Evolutionary conservation across 2,797 vertebrate species (phyloP).

Genomic region (Myripristis murdjan): DNA sequence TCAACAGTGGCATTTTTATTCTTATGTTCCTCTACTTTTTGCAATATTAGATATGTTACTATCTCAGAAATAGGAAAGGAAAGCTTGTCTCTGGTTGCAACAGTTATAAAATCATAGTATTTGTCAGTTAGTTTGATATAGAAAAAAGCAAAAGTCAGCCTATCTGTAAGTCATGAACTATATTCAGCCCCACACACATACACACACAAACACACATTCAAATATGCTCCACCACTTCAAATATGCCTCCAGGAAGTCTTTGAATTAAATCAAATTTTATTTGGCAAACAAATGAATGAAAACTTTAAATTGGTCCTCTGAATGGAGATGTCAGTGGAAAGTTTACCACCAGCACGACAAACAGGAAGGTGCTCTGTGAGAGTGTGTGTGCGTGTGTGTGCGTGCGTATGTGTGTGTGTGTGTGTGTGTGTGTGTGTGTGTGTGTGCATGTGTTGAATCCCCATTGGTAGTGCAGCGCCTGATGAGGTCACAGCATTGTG

Average conservation of each 20-base stretch:
- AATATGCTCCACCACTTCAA: neutral
- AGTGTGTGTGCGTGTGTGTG: too few relatives aligned
- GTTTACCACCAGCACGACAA: conserved; percentile 87
- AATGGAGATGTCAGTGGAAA: conserved; percentile 91
- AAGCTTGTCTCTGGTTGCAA: too few relatives aligned
- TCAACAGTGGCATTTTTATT: conserved; percentile 18
- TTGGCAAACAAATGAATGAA: conserved; percentile 10
- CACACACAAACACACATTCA: neutral
- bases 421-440: conserved; percentile 28
- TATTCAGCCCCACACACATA: neutral
- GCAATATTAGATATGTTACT: neutral
- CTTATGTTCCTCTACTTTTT: conserved; percentile 12
- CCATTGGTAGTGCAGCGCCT: conserved; percentile 66
- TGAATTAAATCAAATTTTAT: neutral
- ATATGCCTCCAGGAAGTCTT: neutral
- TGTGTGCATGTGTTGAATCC: conserved; percentile 49
- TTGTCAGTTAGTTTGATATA: neutral
- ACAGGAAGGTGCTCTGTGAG: conserved; percentile 95
- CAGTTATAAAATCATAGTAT: too few relatives aligned
- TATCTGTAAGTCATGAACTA: too few relatives aligned
- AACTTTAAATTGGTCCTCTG: conserved; percentile 63
- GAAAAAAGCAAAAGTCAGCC: neutral
- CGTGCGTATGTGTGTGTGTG: conserved; percentile 34
- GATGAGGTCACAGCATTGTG: conserved; percentile 75
- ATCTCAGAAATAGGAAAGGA: too few relatives aligned